These are phyloP conservation scores for Cladopsammia gracilis DNA, from an alignment of 64 coral and sea anemone genomes.

Conservation along the genomic window DNA sequence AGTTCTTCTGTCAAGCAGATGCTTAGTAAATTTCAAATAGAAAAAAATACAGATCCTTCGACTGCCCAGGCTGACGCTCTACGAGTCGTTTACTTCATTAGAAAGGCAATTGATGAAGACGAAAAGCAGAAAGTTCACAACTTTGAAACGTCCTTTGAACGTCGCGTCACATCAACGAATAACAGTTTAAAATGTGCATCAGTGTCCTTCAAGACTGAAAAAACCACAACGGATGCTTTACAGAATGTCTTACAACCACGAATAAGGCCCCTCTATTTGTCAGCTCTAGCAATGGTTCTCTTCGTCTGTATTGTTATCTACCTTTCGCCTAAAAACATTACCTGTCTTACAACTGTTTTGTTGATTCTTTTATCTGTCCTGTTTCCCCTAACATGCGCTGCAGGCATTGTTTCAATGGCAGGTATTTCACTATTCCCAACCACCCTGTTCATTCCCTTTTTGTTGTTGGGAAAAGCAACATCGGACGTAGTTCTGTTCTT, in stretches of 20 bases:
- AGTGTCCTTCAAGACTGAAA: background rate
- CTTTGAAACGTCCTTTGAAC: background rate
- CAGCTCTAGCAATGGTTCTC: background rate
- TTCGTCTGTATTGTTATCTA: background rate
- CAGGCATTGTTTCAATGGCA: background rate
- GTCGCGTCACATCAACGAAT: background rate
- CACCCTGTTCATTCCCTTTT: background rate
- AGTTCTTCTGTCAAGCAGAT: background rate
- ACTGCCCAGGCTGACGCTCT: background rate
- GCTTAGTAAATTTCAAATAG: background rate
- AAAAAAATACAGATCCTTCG: background rate
- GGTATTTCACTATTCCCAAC: background rate
- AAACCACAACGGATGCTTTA: background rate
- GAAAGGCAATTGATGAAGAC: background rate
- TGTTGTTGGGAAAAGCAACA: background rate
- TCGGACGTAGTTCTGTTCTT: background rate
- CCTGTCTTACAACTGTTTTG: background rate
- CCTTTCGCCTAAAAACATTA: background rate
- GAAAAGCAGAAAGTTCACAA: background rate
- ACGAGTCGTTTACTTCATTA: constrained; percentile 1
- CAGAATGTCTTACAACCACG: background rate
- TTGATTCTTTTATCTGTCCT: background rate
- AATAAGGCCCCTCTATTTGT: background rate
- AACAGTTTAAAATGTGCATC: background rate
- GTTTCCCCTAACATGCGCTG: background rate